Evolutionary conservation across 2,888 invertebrate species (phyloP), one percentile per base, ranked within the genome.

Genomic region (Stenchaetothrips biformis): DNA sequence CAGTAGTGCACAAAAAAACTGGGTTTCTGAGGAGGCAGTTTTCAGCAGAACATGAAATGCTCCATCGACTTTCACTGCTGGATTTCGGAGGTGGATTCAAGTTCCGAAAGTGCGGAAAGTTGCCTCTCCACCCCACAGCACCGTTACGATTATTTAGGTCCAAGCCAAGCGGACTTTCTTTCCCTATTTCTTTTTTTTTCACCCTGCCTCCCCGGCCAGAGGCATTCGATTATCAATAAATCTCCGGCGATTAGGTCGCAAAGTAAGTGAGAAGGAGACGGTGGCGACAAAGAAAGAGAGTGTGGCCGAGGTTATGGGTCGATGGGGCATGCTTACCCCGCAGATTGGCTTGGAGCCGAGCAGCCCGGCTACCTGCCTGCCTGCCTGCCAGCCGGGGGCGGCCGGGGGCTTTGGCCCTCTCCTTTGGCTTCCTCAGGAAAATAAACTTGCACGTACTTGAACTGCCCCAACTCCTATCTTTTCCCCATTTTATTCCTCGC

Each of bases 221-320:
- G 67, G 67, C 67, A 74, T 74, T 74, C 67, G 67, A 74, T 74
- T 74, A 74, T 74, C 67, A 74, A 74, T 74, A 74, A 74, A 74
- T 74, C 67, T 74, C 67, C 11, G 67, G 67, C 67, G 67, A 74
- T 74, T 74, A 74, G 67, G 67, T 74, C 67, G 21, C 67, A 74
- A 74, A 67, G 21, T 25, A 74, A 74, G 67, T 74, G 67, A 74
- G 67, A 74, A 25, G 25, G 67, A 21, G 67, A 6, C 37, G 37
- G 37, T 37, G 37, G 21, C 18, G 67, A 21, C 21, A 67, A 21
- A 67, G 67, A 21, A 21, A 21, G 67, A 67, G 21, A 67, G 67
- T 13, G 53, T 53, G 11, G 67, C 11, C 7, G 67, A 67, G 67
- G 25, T n/a, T 74, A 59, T 59, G 59, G 59, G 59, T 59, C 59